phyloP scores from a whole-genome alignment of 1,140 invertebrate species.

The Brachionus asplanchnoidis region DNA sequence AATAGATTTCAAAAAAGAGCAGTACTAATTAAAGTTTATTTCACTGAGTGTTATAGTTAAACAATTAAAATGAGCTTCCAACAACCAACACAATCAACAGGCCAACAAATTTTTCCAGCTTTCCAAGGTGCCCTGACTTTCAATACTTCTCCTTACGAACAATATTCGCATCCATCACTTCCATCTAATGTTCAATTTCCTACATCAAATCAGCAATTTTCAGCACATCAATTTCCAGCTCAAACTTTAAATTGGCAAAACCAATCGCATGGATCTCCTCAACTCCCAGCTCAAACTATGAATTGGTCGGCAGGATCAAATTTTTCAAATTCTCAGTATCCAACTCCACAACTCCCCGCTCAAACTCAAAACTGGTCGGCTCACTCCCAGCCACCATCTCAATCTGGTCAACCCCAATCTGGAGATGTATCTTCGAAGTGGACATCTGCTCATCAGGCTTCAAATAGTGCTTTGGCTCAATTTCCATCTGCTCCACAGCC shows the following conservation, averaged over 20 bases:
- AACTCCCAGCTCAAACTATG: not conserved
- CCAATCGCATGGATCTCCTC: not conserved
- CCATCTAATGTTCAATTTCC: slow-evolving; percentile 1
- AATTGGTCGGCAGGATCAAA: not conserved
- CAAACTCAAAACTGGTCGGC: not conserved
- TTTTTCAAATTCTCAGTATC: not conserved
- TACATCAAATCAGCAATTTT: not conserved
- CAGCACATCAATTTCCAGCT: not conserved
- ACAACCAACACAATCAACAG: not conserved
- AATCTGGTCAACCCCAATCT: not conserved
- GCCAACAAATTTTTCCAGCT: not conserved
- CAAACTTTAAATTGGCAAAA: not conserved
- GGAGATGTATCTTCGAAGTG: not conserved
- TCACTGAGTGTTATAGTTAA: not conserved
- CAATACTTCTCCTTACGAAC: slow-evolving; percentile 1
- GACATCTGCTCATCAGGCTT: not conserved
- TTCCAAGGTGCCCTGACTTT: not conserved
- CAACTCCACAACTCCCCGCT: not conserved
- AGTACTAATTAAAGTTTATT: not conserved
- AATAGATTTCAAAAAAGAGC: not conserved
- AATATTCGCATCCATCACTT: not conserved
- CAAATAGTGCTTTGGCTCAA: not conserved
- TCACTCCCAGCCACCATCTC: not conserved
- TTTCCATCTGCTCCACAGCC: not conserved
- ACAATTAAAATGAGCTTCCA: not conserved